phyloP scores from a whole-genome alignment of 2,797 vertebrate species.

The Dromococcyx pavoninus region DNA sequence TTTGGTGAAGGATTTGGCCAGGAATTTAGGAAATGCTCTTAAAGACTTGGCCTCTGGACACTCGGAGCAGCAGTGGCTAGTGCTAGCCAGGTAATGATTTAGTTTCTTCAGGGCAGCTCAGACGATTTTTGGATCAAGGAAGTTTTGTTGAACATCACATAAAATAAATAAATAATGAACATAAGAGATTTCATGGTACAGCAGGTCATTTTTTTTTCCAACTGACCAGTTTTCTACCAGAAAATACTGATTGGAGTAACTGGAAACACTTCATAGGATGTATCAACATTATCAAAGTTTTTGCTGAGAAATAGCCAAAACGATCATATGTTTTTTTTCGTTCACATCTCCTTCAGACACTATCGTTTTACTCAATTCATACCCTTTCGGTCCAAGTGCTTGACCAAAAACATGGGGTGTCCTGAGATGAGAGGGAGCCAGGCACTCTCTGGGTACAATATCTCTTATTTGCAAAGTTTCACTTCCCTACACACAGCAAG shows the following conservation, averaged over 20 bases:
- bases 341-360: neutral
- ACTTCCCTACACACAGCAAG: neutral
- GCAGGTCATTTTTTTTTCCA: neutral
- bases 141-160: neutral
- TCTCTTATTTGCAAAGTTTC: neutral
- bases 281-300: neutral
- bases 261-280: neutral
- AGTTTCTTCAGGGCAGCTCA: neutral
- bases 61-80: neutral
- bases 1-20: neutral
- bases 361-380: neutral
- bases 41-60: neutral
- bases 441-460: neutral
- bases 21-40: neutral
- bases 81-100: neutral
- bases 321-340: neutral
- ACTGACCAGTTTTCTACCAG: neutral
- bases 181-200: neutral
- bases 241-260: neutral
- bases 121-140: neutral
- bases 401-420: neutral
- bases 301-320: neutral
- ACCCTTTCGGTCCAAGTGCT: neutral
- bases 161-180: slow-evolving; percentile 27
- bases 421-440: neutral